Evolutionary conservation across 2,797 vertebrate species (phyloP), one percentile per base, ranked within the genome.

Genomic region (Parotocinclus haroldoi): DNA sequence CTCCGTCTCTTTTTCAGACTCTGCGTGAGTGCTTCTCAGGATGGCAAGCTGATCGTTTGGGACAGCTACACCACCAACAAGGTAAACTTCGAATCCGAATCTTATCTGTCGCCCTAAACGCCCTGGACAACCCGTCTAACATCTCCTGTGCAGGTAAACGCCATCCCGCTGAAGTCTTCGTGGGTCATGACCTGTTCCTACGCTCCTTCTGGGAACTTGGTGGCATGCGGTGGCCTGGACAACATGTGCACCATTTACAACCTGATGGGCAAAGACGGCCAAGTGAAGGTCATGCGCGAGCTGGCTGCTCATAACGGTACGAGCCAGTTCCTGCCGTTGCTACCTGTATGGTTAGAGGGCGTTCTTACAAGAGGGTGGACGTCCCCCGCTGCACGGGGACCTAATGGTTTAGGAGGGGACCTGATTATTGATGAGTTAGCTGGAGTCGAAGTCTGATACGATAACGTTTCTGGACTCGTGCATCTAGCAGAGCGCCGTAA

Each of bases 181-280:
- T 99, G 97, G 97, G 96, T 99, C 82, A 99, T 99, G 97, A 98
- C 97, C 52, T 99, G 96, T 83, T 83, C 95, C 71, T 99, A 98
- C 0, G 95, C 96, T 5, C 96, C 96, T 1, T 99, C 97, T 0
- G 97, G 97, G 59, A 98, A 98, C 85, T 90, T 96, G 16, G 96
- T 98, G 84, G 95, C 97, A 0, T 99, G 96, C 12, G 97, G 97
- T 0, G 97, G 97, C 9, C 88, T 99, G 74, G 97, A 99, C 87
- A 99, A 99, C 83, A 95, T 98, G 93, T 99, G 97, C 82, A 98
- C 97, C 81, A 95, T 99, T 88, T 99, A 99, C 82, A 98, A 87
- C 84, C 91, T 99, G 76, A 97, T 96, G 81, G 93, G 93, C 67
- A 94, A 96, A 3, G 96, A 99, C 18, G 97, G 97, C 48, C 96